Evolutionary conservation across 2,797 vertebrate genomes (phyloP), one percentile per base, ranked within the genome.

Genomic region (Dallia pectoralis): DNA sequence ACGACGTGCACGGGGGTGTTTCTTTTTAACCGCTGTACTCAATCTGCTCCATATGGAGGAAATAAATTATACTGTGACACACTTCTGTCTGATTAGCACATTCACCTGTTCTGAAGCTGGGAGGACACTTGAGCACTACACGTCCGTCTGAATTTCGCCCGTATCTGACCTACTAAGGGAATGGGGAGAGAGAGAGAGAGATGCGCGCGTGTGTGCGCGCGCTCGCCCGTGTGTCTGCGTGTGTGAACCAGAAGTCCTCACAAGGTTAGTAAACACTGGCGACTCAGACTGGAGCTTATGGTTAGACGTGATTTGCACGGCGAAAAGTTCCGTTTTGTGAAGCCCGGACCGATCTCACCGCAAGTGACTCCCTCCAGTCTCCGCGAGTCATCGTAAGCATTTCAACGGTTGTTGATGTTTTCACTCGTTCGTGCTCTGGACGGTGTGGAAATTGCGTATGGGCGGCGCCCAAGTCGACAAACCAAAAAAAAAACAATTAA

Each of bases 401-500:
- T 51, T 61, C 48, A 74, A 15, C 14, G 49, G 40, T 62, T 67
- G 61, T 68, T 68, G 63, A 44, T 64, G 9, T 48, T 65, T 5
- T 30, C 62, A 15, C 66, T 47, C 15, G 59, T 62, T 30, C 22
- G 25, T 27, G 12, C 4, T 76, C 59, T 27, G 12, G 5, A 76
- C 66, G 61, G 66, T 56, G 64, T 75, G 69, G 61, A 49, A n/a
- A 69, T 72, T 76, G 69, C 75, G 71, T 81, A 66, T 70, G 65
- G 62, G 29, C 69, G n/a, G 66, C 74, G 71, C 76, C 36, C 61
- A 77, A 78, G 27, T 29, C n/a, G 76, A 63, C 74, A 29, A 69
- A 64, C 30, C 32, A 67, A 71, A 65, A 68, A 64, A 67, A 76
- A 81, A 71, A 49, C 32, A 76, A 72, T 81, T 76, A 74, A 70